Conservation (phyloP, 2,113 vertebrate genomes). For the Colinus virginianus region DNA sequence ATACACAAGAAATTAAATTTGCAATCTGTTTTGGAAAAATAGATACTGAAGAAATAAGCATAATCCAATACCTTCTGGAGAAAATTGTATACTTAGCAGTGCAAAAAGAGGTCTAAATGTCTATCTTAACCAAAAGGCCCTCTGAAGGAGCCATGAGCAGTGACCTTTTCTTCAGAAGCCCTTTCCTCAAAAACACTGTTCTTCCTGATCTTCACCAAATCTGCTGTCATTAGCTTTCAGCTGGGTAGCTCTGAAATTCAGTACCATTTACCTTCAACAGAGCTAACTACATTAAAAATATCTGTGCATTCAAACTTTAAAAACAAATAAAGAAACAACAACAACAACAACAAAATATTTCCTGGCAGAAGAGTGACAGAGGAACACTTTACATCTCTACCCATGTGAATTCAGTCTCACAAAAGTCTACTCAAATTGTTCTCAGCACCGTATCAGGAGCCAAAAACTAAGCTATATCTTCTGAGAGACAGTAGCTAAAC, state of each 20-base stretch:
- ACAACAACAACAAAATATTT: neutral
- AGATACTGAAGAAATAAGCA: neutral
- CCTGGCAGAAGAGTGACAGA: neutral
- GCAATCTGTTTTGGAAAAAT: neutral
- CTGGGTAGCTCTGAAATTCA: neutral
- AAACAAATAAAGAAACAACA: neutral
- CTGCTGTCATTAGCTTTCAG: neutral
- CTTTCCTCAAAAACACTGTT: neutral
- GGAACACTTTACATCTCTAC: neutral
- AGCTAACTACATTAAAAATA: neutral
- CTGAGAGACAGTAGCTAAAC: neutral
- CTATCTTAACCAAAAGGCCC: rapidly evolving
- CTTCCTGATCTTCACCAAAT: neutral
- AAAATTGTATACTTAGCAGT: neutral
- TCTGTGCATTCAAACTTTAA: neutral
- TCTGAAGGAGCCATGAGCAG: neutral
- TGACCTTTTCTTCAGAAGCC: neutral
- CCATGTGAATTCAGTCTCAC: neutral
- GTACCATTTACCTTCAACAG: neutral
- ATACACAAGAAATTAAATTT: neutral
- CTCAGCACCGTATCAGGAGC: neutral
- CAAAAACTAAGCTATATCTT: neutral
- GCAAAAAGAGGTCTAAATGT: neutral
- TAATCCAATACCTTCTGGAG: neutral
- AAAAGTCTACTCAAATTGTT: neutral